Evolutionary conservation across 2,797 vertebrate species (phyloP), one percentile per base, ranked within the genome.

Genomic region (Syngnathus acus): DNA sequence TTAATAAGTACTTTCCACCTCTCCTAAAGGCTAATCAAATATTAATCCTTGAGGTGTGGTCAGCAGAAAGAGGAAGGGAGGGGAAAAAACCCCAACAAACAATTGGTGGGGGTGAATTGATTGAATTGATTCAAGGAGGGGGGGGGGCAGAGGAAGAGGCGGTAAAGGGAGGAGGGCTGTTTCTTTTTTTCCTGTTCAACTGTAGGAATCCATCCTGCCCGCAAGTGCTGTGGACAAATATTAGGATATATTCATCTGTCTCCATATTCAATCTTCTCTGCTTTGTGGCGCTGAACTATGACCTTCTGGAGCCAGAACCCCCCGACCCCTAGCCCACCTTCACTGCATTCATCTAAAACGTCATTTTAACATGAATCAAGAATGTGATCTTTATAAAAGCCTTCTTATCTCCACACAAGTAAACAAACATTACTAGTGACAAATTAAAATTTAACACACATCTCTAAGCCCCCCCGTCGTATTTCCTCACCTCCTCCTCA

Each of bases 1-100:
- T 96, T 97, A 98, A 98, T 97, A 94, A 96, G 94, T 93, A 93
- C 92, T 89, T 93, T 94, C 92, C 93, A 93, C 92, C 92, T 93
- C 92, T 95, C 94, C 94, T 93, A 92, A 93, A 97, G 93, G 95
- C 95, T 95, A 95, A 98, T 98, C 94, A 97, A 98, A 97, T 98
- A 98, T 98, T 98, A 95, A 98, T 97, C 94, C 91, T 91, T 88
- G 91, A 94, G 94, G 94, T 94, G 93, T 95, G 95, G 95, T 98
- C 95, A 98, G 95, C 95, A 94, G 64, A 65, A 65, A 26, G 60
- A 42, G n/a, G 40, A 23, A 39, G 39, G 19, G n/a, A 19, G 3
- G 39, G 19, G 19, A 5, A 85, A 82, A 71, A 84, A 71, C 69
- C 67, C 96, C 90, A 92, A 90, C 93, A 94, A 93, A 91, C 93